Evolutionary conservation across 2,888 invertebrate genomes (phyloP).

Genomic region (Eupeodes luniger): DNA sequence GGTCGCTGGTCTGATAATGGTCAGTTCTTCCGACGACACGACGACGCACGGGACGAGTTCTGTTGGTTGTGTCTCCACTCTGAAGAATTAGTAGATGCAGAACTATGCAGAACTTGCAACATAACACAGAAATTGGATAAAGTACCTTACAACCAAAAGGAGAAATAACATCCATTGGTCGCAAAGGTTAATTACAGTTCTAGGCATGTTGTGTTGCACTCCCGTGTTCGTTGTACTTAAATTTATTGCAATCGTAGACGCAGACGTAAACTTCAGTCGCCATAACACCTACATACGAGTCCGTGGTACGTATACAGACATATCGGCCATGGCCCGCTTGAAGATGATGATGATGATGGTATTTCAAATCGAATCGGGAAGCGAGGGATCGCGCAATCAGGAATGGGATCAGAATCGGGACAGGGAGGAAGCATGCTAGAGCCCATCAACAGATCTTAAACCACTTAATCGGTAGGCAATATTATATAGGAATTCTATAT

Average conservation of each 20-base stretch:
- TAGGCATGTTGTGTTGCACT: conserved; percentile 70
- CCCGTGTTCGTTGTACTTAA: conserved; percentile 62
- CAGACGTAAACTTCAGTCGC: conserved; percentile 25
- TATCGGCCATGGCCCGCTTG: not conserved
- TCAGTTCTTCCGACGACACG: not conserved
- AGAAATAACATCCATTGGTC: conserved; percentile 70
- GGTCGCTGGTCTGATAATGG: not conserved
- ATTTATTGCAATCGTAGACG: conserved; percentile 68
- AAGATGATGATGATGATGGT: conserved; percentile 7
- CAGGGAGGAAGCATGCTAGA: conserved; percentile 10
- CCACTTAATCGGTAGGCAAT: conserved; percentile 74
- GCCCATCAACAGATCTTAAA: conserved; percentile 75
- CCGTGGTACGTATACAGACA: too few relatives aligned
- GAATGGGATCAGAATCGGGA: conserved; percentile 1
- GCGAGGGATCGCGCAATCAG: not conserved
- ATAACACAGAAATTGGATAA: conserved; percentile 59
- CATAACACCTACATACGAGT: conserved; percentile 55
- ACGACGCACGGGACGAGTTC: not conserved
- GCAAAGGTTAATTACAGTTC: conserved; percentile 75
- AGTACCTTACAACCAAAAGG: conserved; percentile 58
- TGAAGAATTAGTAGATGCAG: conserved; percentile 48
- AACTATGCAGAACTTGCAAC: conserved; percentile 49
- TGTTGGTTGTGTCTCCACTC: not conserved
- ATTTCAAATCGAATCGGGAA: conserved; percentile 15
- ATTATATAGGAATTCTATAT: conserved; percentile 48